Evolutionary conservation across 2,888 invertebrate genomes (phyloP), one percentile per base, ranked within the genome.

Genomic region (Pseudanteris insignis): DNA sequence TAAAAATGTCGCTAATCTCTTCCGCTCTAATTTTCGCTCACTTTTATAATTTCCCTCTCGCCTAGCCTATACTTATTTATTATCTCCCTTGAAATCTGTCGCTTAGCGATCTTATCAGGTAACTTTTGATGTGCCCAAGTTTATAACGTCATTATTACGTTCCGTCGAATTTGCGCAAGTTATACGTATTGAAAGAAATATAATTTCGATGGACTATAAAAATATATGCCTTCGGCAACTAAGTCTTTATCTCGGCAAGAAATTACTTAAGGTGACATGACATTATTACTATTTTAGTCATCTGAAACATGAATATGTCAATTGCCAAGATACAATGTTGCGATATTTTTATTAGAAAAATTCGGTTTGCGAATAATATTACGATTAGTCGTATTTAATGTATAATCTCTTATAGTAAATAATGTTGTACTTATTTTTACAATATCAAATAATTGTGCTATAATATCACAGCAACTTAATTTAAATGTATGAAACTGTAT

Each of bases 1-100:
- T 70, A 70, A 64, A 68, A 67, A 68, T 60, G 63, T 61, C 59
- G 61, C 62, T 61, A 47, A 58, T 62, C 59, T 25, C 30, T 53
- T 26, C 21, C 28, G 46, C 25, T 34, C 37, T 51, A 60, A 30
- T 55, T 63, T 38, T 18, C 26, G 14, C 40, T 51, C 55, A 18
- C 24, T 7, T 33, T 11, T 30, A 26, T 14, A 24, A 13, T 34
- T 14, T 8, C 13, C 33, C 14, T 44, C 30, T 30, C 30, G 18
- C 6, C 18, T 18, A 3, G 18, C 18, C 6, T 18, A 18, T 18
- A 18, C 6, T 18, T 18, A 18, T 18, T 18, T 18, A 18, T 18
- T 6, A 3, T 18, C 50, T 6, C 18, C 18, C 18, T 18, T 18
- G 4, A 3, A 3, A 3, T 18, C 18, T 18, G 3, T 18, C 18